phyloP scores from a whole-genome alignment of 2,888 invertebrate genomes.

The Noctuana brunneofusca region DNA sequence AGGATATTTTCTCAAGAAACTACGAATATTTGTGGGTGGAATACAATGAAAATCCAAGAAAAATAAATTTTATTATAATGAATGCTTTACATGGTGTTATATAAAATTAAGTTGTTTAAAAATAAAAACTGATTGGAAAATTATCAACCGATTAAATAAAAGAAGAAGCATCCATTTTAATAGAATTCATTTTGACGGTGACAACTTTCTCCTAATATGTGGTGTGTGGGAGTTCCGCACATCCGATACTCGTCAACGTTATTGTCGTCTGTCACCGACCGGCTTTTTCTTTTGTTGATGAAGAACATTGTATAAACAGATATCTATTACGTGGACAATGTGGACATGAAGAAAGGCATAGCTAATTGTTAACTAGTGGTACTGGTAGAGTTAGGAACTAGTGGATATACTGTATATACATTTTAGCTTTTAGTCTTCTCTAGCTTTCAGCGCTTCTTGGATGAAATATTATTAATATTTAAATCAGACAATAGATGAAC shows the following conservation, averaged over 20 bases:
- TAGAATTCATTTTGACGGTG: neutral
- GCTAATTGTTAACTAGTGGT: neutral
- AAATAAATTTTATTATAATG: too few relatives aligned
- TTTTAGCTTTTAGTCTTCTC: too few relatives aligned
- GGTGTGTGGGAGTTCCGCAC: slow-evolving; percentile 18
- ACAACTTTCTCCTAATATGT: slow-evolving; percentile 17
- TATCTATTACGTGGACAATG: slow-evolving; percentile 4
- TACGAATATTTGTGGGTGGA: too few relatives aligned
- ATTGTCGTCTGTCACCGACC: slow-evolving; percentile 12
- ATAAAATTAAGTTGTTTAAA: neutral
- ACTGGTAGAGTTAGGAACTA: too few relatives aligned
- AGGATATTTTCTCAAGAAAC: neutral
- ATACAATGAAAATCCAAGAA: too few relatives aligned
- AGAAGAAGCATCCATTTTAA: neutral
- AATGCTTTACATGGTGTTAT: too few relatives aligned
- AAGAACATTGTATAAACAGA: neutral
- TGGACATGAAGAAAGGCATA: neutral
- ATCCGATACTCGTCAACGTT: slow-evolving; percentile 11
- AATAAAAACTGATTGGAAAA: neutral
- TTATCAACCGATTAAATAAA: neutral
- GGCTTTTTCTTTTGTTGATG: slow-evolving; percentile 13
- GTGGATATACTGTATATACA: too few relatives aligned
- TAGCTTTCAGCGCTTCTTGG: too few relatives aligned
- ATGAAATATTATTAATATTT: too few relatives aligned
- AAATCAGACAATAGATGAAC: slow-evolving; percentile 3